A percentile compares a stretch with the other conserved stretches of the same genome.
phyloP scores from a whole-genome alignment of 2,113 vertebrate species.

The Artemisiospiza belli region DNA sequence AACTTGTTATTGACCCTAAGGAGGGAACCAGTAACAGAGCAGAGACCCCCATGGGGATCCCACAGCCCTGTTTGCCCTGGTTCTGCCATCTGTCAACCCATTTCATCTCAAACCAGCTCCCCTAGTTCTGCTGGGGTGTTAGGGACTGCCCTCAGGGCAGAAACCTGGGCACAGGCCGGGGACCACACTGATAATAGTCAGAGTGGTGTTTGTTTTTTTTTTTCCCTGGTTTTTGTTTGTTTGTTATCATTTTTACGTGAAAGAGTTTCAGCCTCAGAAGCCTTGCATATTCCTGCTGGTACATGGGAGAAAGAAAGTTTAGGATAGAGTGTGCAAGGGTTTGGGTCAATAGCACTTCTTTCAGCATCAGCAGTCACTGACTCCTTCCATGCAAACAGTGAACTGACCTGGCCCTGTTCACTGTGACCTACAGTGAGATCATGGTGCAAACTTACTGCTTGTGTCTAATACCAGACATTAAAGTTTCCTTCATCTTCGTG shows the following conservation, averaged over 20 bases:
- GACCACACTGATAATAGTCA: accelerated
- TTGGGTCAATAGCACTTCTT: neutral
- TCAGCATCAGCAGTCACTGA: neutral
- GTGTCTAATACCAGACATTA: neutral
- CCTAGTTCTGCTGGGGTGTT: neutral
- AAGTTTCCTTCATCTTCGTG: neutral
- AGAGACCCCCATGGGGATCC: neutral
- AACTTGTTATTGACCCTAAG: neutral
- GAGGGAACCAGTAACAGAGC: neutral
- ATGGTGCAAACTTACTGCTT: neutral
- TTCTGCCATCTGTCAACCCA: neutral
- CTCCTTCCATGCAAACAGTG: neutral
- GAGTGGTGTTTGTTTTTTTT: neutral
- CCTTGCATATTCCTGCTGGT: neutral
- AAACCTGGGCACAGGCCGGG: neutral
- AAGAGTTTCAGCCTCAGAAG: neutral
- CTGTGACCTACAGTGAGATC: neutral
- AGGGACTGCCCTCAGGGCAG: neutral
- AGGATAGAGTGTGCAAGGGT: neutral
- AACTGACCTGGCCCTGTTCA: neutral
- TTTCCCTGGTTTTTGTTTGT: neutral
- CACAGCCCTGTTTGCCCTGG: neutral
- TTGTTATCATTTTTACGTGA: neutral
- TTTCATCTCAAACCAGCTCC: neutral
- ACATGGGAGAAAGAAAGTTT: neutral